Percentiles rank a stretch among this genome's conserved stretches.
Conservation (phyloP, 2,797 vertebrate species). For the Takifugu ocellatus region DNA sequence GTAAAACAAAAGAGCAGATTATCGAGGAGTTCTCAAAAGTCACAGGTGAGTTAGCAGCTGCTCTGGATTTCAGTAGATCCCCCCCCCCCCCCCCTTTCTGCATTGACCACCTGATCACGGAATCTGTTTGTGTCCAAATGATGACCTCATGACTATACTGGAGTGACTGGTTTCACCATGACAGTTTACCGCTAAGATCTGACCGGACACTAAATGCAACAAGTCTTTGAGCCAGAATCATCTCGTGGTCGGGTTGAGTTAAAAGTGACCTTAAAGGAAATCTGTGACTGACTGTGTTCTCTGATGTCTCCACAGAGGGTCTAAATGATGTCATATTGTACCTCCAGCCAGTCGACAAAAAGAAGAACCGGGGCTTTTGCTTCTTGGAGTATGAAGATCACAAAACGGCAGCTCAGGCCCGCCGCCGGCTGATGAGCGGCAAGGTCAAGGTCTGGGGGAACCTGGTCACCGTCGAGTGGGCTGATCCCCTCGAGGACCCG, state of each 20-base stretch:
- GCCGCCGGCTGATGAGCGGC: conserved; percentile 96
- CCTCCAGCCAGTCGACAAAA: conserved; percentile 98
- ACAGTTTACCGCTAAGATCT: conserved; percentile 67
- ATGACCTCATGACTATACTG: conserved; percentile 41
- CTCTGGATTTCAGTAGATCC: background rate
- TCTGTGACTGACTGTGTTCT: background rate
- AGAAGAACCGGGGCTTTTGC: conserved; percentile 98
- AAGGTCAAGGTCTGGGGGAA: conserved; percentile 99
- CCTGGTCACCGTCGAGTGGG: conserved; percentile 98
- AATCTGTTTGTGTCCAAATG: conserved; percentile 45
- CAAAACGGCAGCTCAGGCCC: conserved; percentile 96
- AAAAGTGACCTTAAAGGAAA: too few species aligned
- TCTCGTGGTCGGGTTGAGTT: background rate
- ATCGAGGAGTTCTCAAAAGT: conserved; percentile 99
- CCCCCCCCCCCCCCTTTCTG: background rate
- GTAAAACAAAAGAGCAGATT: conserved; percentile 99
- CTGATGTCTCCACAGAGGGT: conserved; percentile 81
- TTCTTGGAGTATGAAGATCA: conserved; percentile 99
- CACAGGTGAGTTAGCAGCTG: conserved; percentile 82
- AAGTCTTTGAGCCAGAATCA: background rate
- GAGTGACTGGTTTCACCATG: conserved; percentile 61
- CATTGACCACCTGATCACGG: background rate
- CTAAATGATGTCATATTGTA: conserved; percentile 99
- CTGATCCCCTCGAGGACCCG: conserved; percentile 98
- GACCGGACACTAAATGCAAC: conserved; percentile 41